Base-by-base conservation (phyloP, 1,140 invertebrate species). In the Cotesia chilonis region DNA sequence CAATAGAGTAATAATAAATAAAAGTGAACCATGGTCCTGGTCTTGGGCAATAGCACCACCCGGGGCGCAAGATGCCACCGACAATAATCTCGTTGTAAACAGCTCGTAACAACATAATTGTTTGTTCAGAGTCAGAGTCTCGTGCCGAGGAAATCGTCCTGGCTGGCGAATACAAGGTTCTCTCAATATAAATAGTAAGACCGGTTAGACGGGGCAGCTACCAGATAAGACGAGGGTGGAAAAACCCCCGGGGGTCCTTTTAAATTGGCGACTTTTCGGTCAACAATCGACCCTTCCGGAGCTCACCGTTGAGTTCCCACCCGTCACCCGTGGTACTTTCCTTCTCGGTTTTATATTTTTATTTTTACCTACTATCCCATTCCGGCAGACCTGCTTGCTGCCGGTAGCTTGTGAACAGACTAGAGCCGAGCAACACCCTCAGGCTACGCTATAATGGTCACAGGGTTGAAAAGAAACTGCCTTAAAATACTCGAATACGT, bases 211-310 rank as follows among this genome's bases (percentile, higher is more conserved):
- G 41, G 68, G 69, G 47, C 17, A 55, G 60, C 9, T 12, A 12
- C 9, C 38, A 54, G 38, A 35, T 36, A 38, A 55, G 36, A 28
- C 4, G 59, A 38, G 61, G 52, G 78, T 55, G 75, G 75, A 79
- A 76, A 77, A 72, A 75, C 41, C 81, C 84, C 85, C 83, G 76
- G 82, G 82, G 84, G 85, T 85, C 79, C 80, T 85, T 87, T 87
- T 86, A 87, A 87, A 87, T 87, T 87, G 85, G 85, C 85, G 85
- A 87, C 85, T 87, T 86, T 86, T 87, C 84, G 85, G 85, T 86
- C 85, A 86, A 87, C 85, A 84, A 86, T 86, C 85, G 85, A 86
- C 85, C 84, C 85, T 86, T 86, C 84, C 84, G 84, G 82, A 81
- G 78, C 75, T 79, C 74, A 28, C 28, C 28, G 28, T 28, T 28